Percentiles rank a stretch among this genome's conserved stretches.
Conservation (phyloP, 2,797 vertebrate genomes). For the Rhodeus uyekii region DNA sequence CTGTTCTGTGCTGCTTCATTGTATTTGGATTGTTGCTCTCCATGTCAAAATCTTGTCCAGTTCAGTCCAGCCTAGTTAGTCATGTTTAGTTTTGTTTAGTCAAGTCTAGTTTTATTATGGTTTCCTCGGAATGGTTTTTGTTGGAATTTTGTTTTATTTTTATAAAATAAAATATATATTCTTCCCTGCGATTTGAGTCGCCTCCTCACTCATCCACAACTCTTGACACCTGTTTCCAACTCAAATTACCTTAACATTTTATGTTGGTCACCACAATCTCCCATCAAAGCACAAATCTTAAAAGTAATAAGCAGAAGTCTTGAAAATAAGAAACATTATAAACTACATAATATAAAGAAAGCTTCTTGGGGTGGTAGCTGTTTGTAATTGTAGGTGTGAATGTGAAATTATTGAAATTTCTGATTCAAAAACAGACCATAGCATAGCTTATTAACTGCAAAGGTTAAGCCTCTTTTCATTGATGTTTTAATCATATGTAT, state of each 20-base stretch:
- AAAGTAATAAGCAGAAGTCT: neutral
- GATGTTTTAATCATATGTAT: conserved; percentile 43
- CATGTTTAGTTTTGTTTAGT: too few species aligned
- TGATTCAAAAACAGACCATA: conserved; percentile 13
- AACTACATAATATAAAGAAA: neutral
- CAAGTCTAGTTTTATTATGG: too few species aligned
- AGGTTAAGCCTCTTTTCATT: conserved; percentile 35
- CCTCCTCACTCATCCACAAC: too few species aligned
- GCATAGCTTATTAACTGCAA: conserved; percentile 37
- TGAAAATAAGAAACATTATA: neutral
- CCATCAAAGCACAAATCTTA: neutral
- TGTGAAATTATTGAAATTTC: conserved; percentile 31
- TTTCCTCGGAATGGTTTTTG: too few species aligned
- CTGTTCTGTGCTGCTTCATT: too few species aligned
- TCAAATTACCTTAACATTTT: neutral
- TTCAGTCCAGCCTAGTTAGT: too few species aligned
- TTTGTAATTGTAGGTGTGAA: conserved; percentile 5
- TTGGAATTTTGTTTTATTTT: too few species aligned
- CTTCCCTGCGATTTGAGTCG: too few species aligned
- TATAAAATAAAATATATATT: too few species aligned
- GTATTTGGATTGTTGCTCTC: too few species aligned
- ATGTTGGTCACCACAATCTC: neutral
- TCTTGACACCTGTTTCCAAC: too few species aligned
- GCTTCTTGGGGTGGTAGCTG: conserved; percentile 14
- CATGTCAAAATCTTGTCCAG: too few species aligned